A percentile compares a stretch with the other conserved stretches of the same genome.
These are phyloP conservation scores for Chlorospingus semifuscus DNA, from an alignment of 2,797 vertebrate genomes.

Conservation along the genomic window DNA sequence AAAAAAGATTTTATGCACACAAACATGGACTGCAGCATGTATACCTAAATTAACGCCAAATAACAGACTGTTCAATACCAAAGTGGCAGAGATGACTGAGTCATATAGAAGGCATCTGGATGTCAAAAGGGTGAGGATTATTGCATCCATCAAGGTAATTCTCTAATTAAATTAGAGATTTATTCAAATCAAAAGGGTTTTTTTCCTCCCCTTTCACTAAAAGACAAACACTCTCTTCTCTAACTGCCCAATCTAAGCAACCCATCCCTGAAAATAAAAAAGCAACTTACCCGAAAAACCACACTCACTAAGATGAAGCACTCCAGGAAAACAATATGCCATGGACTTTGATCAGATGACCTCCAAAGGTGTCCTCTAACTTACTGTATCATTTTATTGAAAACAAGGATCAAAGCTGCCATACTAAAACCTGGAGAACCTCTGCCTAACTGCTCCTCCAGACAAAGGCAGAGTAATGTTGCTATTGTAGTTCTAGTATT, in stretches of 20 bases:
- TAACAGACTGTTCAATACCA: neutral
- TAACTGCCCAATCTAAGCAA: neutral
- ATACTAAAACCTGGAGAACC: neutral
- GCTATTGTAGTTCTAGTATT: neutral
- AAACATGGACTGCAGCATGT: neutral
- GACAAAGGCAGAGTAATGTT: neutral
- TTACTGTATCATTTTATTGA: neutral
- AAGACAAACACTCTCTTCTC: neutral
- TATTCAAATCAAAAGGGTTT: neutral
- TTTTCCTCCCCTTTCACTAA: neutral
- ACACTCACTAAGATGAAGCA: neutral
- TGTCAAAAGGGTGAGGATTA: neutral
- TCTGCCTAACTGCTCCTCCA: neutral
- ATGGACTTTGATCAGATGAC: neutral
- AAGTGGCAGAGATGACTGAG: neutral
- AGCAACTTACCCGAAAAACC: fast-evolving
- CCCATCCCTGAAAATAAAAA: neutral
- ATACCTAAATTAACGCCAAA: neutral
- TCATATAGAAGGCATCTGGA: neutral
- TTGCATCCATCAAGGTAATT: neutral
- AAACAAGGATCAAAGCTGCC: neutral
- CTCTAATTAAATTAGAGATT: neutral
- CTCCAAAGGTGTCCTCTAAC: neutral
- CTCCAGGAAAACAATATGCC: neutral
- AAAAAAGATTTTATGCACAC: neutral